Base-by-base conservation (phyloP, 2,888 invertebrate genomes). In the Antitype chi region DNA sequence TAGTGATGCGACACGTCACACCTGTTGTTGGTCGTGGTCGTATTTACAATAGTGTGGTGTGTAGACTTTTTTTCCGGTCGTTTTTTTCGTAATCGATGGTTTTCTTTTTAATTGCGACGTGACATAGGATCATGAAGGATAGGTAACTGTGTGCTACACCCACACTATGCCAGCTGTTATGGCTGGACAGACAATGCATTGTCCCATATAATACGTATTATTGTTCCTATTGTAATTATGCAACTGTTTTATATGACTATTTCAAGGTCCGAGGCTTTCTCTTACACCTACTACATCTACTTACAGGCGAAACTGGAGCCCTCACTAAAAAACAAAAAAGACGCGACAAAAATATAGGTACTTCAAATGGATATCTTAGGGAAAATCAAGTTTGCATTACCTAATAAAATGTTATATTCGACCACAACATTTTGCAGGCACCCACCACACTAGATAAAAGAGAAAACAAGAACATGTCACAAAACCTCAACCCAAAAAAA, bases 1-100 rank as follows among this genome's bases (percentile, higher is more conserved):
- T 94, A 94, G 96, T 95, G 96, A 93, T 93, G 96, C 89, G 94
- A 92, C 93, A 91, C 81, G 76, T 86, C 91, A 92, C 95, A 95
- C 95, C 96, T 96, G 96, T 96, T 96, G 96, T 93, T 85, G 81
- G 85, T 79, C 78, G 74, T 84, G 81, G 84, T 76, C 76, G 69
- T 55, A 64, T 63, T 88, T 74, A 81, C 78, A 79, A 80, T 78
- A 83, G 81, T 76, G 79, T 38, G 3, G 80, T 25, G 82, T 57
- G 76, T 28, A 25, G 7, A 3, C n/a, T 32, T 55, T 47, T 73
- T 68, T 63, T 38, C 63, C 13, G 25, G 4, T 8, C 0, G 8
- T 17, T 25, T 53, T 64, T 71, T 60, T 70, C 1, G 25, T 49
- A 63, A 53, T 70, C 70, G 66, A 57, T 23, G 8, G 1, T 5